Evolutionary conservation across 2,888 invertebrate genomes (phyloP).

Genomic region (Aspidiotus destructor): DNA sequence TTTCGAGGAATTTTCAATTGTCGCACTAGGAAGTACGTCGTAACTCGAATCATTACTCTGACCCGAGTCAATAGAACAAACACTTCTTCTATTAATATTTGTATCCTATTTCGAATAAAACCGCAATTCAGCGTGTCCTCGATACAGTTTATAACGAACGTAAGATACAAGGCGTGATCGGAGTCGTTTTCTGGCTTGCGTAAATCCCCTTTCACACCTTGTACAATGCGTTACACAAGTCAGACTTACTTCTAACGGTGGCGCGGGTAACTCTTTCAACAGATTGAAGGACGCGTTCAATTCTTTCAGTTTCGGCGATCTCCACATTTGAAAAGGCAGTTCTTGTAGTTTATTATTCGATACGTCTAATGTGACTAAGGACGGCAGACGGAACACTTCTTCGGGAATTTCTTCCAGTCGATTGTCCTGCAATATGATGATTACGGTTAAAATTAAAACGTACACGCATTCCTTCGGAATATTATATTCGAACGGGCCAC

Average conservation of each 20-base stretch:
- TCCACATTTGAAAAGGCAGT: constrained; percentile 77
- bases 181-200: too few species aligned
- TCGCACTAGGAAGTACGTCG: constrained; percentile 28
- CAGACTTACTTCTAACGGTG: constrained; percentile 21
- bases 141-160: not conserved
- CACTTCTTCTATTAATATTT: constrained; percentile 36
- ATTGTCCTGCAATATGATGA: constrained; percentile 57
- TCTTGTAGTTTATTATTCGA: constrained; percentile 83
- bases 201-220: too few species aligned
- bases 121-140: not conserved
- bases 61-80: constrained; percentile 40
- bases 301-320: constrained; percentile 73
- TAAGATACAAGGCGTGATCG: constrained; percentile 33
- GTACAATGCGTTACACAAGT: not conserved
- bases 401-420: constrained; percentile 71
- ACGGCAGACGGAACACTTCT: constrained; percentile 69
- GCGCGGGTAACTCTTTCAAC: constrained; percentile 55
- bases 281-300: constrained; percentile 82
- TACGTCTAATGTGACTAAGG: constrained; percentile 73
- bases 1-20: constrained; percentile 31
- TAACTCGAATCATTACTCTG: constrained; percentile 40
- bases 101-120: constrained; percentile 28
- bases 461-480: too few species aligned
- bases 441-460: not conserved
- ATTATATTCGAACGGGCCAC: too few species aligned